These are phyloP conservation scores for Apamea crenata DNA, from an alignment of 2,888 invertebrate species.

Conservation along the genomic window DNA sequence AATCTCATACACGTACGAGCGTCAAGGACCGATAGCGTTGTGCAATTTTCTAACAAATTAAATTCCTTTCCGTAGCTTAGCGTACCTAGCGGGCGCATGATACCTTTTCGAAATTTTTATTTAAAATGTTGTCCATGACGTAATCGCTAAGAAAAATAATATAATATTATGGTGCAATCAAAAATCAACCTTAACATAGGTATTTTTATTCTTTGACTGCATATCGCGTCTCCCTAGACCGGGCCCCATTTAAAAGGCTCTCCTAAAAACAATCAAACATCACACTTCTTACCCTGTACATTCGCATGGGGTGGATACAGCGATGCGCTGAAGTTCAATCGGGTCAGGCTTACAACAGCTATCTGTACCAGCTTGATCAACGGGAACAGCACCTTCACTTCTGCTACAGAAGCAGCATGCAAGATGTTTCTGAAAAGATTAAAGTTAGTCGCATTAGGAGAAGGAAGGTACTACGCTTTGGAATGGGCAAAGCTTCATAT, in stretches of 20 bases:
- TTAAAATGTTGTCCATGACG: not conserved
- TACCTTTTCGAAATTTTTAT: not conserved
- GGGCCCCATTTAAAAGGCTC: not conserved
- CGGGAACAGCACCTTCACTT: conserved; percentile 67
- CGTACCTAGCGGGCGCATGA: not conserved
- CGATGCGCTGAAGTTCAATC: conserved; percentile 31
- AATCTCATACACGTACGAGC: not conserved
- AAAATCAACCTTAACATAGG: not conserved
- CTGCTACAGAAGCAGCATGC: conserved; percentile 48
- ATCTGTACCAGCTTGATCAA: conserved; percentile 62
- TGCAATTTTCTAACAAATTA: not conserved
- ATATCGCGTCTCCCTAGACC: not conserved
- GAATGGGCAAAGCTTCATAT: not conserved
- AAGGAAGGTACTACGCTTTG: not conserved
- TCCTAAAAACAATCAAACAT: not conserved
- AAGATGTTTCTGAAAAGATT: conserved; percentile 62
- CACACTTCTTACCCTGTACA: conserved; percentile 63
- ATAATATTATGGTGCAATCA: not conserved
- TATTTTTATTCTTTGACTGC: not conserved
- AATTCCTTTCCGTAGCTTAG: not conserved
- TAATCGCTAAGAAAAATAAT: not conserved
- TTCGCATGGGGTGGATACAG: conserved; percentile 66
- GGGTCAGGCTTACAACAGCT: conserved; percentile 55
- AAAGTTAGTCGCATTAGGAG: not conserved
- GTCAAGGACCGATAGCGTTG: not conserved